Percentiles rank a stretch among this genome's conserved stretches.
These are phyloP conservation scores for Deroptyus accipitrinus DNA, from an alignment of 2,113 vertebrate genomes.

Conservation along the genomic window DNA sequence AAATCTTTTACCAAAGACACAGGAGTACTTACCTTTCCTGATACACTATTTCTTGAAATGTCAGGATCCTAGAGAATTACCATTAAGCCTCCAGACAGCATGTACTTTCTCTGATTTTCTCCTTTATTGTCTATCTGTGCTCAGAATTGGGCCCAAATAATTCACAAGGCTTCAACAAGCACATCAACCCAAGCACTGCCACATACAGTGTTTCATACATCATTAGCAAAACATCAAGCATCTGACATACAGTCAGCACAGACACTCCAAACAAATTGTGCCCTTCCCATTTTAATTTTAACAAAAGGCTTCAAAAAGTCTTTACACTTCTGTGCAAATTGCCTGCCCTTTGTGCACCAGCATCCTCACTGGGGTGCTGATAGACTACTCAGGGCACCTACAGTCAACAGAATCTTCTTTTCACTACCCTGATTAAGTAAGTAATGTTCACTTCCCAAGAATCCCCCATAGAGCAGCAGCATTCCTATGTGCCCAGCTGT, in stretches of 20 bases:
- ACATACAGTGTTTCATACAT: neutral
- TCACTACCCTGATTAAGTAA: constrained; percentile 52
- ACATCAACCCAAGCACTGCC: neutral
- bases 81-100: neutral
- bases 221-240: neutral
- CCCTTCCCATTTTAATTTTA: constrained; percentile 10
- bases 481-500: neutral
- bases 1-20: neutral
- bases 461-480: constrained; percentile 47
- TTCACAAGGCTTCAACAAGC: neutral
- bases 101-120: neutral
- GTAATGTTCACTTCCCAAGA: constrained; percentile 46
- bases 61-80: constrained; percentile 13
- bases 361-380: constrained; percentile 35
- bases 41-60: neutral
- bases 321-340: constrained; percentile 27
- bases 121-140: neutral
- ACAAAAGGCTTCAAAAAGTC: constrained; percentile 19
- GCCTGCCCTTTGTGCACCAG: neutral
- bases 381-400: constrained; percentile 37
- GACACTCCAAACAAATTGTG: neutral
- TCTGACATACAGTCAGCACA: neutral
- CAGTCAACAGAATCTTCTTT: constrained; percentile 55
- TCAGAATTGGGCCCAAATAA: neutral
- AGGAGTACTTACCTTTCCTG: neutral